Base-by-base conservation (phyloP, 2,888 invertebrate species). In the Polymixis lichenea region DNA sequence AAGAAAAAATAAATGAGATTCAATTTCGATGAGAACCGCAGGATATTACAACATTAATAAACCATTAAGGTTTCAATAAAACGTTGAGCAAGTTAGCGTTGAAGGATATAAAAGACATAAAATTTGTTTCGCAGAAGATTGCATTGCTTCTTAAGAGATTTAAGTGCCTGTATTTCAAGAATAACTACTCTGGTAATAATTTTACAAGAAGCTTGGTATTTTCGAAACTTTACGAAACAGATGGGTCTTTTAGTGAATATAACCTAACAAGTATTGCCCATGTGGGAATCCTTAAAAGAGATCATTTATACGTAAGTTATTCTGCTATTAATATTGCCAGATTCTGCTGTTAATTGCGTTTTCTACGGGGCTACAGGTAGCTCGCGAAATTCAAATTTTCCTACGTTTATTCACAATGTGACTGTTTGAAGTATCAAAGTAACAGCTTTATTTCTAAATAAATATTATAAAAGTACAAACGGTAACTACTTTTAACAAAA, bases 11-110 rank as follows among this genome's bases (percentile, higher is more conserved):
- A 38, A 73, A 83, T 46, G 69, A 66, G 46, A 79, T 84, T 67
- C 46, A 46, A 53, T 67, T 71, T 71, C 22, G 25, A 83, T 58
- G 53, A 46, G 15, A 46, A 67, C 17, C 46, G 38, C 32, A 79
- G 67, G 72, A 84, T 62, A 71, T 80, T 80, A 79, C 84, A 67
- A 79, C 66, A 78, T 80, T 71, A 56, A 65, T 62, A 70, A 46
- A n/a, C 71, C 32, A 62, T 65, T 70, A 66, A 70, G 46, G 32
- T 58, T 61, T 66, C 46, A 65, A 78, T 80, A 78, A 71, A 71
- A 79, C 56, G 22, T 83, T 78, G 56, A 56, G 64, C 32, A 70
- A 66, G 64, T 67, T 11, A 51, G 28, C 51, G 32, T 17, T 38
- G 53, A 19, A 69, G 58, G 77, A 77, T 55, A 38, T 55, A 51